phyloP scores from a whole-genome alignment of 1,140 invertebrate species.

The Drosophila rufa region DNA sequence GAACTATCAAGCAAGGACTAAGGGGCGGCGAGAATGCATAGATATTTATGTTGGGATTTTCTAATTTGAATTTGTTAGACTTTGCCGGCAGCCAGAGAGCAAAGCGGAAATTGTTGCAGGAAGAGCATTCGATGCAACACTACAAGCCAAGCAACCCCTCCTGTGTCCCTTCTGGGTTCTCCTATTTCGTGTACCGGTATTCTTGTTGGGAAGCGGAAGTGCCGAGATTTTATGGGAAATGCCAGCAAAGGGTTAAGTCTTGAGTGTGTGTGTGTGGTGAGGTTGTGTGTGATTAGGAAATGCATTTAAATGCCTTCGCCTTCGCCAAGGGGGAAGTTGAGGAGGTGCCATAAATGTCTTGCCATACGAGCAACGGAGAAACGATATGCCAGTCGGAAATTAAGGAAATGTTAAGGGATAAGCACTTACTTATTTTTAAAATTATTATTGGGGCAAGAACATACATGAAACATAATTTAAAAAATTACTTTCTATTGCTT shows the following conservation, averaged over 20 bases:
- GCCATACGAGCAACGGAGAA: constrained; percentile 8
- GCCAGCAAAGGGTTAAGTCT: constrained; percentile 64
- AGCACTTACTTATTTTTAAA: too few species aligned
- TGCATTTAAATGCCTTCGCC: constrained; percentile 46
- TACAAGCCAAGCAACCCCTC: constrained; percentile 7
- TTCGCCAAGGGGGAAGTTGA: not conserved
- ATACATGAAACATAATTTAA: not conserved
- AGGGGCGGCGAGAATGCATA: constrained; percentile 54
- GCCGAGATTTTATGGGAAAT: constrained; percentile 75
- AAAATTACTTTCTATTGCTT: not conserved
- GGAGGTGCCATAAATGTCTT: constrained; percentile 52
- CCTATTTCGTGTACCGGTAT: constrained; percentile 17
- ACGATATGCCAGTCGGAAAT: constrained; percentile 7
- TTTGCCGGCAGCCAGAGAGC: constrained; percentile 61
- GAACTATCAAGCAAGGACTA: constrained; percentile 44
- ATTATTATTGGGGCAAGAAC: not conserved
- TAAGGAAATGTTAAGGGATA: not conserved
- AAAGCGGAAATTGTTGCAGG: constrained; percentile 82
- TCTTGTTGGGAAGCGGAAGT: constrained; percentile 65
- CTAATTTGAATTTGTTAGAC: constrained; percentile 81
- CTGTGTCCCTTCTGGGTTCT: constrained; percentile 7
- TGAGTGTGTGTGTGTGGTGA: constrained; percentile 24
- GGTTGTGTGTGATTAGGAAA: constrained; percentile 55
- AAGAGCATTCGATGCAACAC: constrained; percentile 66
- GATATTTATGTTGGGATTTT: constrained; percentile 81